Evolutionary conservation across 2,797 vertebrate species (phyloP).

Genomic region (Falco concolor): DNA sequence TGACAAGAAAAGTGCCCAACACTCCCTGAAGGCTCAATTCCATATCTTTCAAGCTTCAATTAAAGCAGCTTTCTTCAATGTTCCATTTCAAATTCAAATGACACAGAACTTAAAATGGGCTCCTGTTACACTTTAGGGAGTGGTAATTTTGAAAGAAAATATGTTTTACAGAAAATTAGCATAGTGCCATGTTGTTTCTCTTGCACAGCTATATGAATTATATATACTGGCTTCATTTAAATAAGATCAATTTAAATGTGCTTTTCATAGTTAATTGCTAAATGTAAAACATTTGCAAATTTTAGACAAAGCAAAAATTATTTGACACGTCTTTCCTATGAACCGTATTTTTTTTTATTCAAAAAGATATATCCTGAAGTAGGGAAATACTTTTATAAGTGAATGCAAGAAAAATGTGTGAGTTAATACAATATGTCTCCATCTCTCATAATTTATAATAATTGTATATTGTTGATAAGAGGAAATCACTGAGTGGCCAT

Average conservation of each 20-base stretch:
- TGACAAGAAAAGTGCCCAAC: conserved; percentile 51
- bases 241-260: conserved; percentile 7
- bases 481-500: not conserved
- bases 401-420: not conserved
- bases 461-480: not conserved
- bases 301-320: conserved; percentile 36
- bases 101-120: conserved; percentile 8
- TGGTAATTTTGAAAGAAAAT: conserved; percentile 29
- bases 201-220: not conserved
- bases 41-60: conserved; percentile 38
- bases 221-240: not conserved
- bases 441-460: not conserved
- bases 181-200: not conserved
- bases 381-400: conserved; percentile 2
- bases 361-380: conserved; percentile 45
- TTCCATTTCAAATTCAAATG: conserved; percentile 45
- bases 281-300: conserved; percentile 38
- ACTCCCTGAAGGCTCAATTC: conserved; percentile 43
- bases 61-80: conserved; percentile 26
- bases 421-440: not conserved
- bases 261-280: conserved; percentile 34
- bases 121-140: conserved; percentile 28
- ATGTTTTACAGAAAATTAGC: not conserved
- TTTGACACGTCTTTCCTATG: conserved; percentile 32
- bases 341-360: not conserved